Percentiles rank a stretch among this genome's conserved stretches.
Conservation (phyloP, 2,113 vertebrate species). For the Heliornis fulica region DNA sequence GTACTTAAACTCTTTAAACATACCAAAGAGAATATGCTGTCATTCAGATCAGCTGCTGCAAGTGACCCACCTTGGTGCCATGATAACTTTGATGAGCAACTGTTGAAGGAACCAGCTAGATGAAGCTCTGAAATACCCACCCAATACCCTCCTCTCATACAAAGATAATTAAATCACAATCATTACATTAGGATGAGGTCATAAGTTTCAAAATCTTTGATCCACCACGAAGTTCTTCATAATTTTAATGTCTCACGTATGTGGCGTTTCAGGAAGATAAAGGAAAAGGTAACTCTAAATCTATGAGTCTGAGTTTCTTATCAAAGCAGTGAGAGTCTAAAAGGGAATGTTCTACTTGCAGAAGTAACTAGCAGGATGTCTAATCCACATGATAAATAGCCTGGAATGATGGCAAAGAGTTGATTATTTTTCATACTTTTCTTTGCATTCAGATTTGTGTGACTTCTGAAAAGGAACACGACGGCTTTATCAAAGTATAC, state of each 20-base stretch:
- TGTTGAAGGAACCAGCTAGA: not conserved
- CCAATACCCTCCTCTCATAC: not conserved
- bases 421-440: not conserved
- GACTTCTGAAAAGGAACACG: slow-evolving; percentile 83
- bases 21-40: not conserved
- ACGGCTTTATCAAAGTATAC: slow-evolving; percentile 90
- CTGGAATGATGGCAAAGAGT: not conserved
- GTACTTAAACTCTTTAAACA: not conserved
- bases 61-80: not conserved
- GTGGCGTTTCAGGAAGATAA: not conserved
- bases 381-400: not conserved
- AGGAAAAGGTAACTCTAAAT: not conserved
- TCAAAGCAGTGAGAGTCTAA: not conserved
- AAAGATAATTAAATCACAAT: not conserved
- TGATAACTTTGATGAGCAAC: not conserved
- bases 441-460: slow-evolving; percentile 86
- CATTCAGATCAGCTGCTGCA: not conserved
- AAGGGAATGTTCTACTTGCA: not conserved
- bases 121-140: not conserved
- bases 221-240: not conserved
- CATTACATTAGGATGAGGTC: not conserved
- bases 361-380: not conserved
- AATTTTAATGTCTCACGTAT: not conserved
- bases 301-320: not conserved
- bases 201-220: not conserved